Conservation (phyloP, 1,140 invertebrate genomes). For the Neodiprion fabricii region DNA sequence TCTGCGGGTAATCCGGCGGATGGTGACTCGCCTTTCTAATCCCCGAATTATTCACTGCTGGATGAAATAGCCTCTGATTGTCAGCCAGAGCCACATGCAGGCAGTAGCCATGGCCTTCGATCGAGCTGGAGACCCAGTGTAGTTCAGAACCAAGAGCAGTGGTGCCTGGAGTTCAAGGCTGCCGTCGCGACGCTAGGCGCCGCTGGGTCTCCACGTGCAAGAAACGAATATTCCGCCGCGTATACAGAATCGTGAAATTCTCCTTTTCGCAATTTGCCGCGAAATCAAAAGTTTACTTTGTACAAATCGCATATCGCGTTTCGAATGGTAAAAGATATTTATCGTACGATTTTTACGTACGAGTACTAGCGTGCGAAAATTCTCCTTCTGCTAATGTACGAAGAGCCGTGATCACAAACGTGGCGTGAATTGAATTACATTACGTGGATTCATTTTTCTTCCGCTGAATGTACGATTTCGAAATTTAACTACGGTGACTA, state of each 20-base stretch:
- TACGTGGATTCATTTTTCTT: background rate
- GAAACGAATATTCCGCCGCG: background rate
- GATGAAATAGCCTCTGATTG: constrained; percentile 6
- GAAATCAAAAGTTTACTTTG: background rate
- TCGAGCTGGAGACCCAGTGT: constrained; percentile 38
- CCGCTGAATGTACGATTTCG: background rate
- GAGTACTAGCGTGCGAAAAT: too few species aligned
- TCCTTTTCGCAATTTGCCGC: background rate
- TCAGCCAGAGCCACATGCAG: background rate
- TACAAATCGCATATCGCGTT: too few species aligned
- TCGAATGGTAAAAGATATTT: too few species aligned
- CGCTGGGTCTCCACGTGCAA: background rate
- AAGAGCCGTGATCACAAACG: background rate
- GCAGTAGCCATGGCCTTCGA: constrained; percentile 44
- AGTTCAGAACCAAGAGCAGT: background rate
- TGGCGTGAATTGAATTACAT: background rate
- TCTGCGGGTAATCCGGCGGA: too few species aligned
- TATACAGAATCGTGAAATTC: background rate
- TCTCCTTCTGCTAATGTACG: too few species aligned
- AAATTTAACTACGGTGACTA: background rate
- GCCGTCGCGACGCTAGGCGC: constrained; percentile 34
- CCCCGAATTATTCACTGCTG: background rate
- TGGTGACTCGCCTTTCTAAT: too few species aligned
- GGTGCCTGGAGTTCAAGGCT: constrained; percentile 46
- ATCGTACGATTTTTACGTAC: too few species aligned